Evolutionary conservation across 2,888 invertebrate genomes (phyloP).

Genomic region (Ormia ochracea): DNA sequence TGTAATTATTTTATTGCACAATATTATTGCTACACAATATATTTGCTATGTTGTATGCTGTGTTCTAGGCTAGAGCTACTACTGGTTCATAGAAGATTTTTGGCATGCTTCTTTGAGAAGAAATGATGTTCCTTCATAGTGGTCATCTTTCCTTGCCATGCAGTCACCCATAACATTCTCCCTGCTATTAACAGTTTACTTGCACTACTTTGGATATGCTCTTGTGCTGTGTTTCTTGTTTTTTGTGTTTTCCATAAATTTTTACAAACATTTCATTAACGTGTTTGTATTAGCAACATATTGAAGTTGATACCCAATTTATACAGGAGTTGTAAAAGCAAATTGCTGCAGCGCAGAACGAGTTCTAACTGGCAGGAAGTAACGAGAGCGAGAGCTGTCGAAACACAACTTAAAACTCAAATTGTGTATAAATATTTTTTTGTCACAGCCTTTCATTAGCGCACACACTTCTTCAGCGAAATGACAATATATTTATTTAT

Average conservation of each 20-base stretch:
- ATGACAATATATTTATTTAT: constrained; percentile 46
- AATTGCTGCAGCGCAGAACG: constrained; percentile 27
- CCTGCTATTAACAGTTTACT: background rate
- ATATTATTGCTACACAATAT: too few species aligned
- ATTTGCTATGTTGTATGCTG: too few species aligned
- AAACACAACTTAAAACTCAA: constrained; percentile 29
- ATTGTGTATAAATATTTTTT: constrained; percentile 38
- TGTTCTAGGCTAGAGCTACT: too few species aligned
- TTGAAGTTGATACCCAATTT: constrained; percentile 47
- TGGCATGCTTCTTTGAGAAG: too few species aligned
- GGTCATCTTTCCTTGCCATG: too few species aligned
- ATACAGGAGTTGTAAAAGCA: constrained; percentile 44
- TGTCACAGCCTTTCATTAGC: background rate
- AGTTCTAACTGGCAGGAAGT: background rate
- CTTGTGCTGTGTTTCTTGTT: background rate
- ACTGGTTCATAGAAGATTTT: too few species aligned
- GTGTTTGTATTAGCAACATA: constrained; percentile 27
- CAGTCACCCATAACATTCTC: too few species aligned
- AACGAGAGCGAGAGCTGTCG: background rate
- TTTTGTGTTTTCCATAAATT: background rate
- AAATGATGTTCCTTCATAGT: too few species aligned
- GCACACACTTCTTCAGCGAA: background rate
- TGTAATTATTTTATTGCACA: too few species aligned
- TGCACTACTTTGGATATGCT: background rate
- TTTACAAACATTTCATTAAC: constrained; percentile 34